A percentile compares a stretch with the other conserved stretches of the same genome.
Evolutionary conservation across 2,113 vertebrate species (phyloP).

Genomic region (Microcebus murinus): DNA sequence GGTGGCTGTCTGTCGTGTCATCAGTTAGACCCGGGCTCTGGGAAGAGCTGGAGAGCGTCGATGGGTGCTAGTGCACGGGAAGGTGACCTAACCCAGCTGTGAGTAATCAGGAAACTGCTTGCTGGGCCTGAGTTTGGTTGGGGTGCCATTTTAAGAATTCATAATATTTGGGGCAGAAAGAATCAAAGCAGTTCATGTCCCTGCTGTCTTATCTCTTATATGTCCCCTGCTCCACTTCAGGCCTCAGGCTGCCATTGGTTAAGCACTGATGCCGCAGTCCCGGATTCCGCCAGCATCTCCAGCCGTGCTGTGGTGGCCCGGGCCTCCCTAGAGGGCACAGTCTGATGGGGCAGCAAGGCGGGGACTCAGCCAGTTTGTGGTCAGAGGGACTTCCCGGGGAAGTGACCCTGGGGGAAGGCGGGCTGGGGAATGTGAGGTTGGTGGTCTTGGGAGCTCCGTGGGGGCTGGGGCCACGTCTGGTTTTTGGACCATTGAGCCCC

Average conservation of each 20-base stretch:
- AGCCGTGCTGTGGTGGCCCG: neutral
- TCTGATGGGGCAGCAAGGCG: too few relatives aligned
- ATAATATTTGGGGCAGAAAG: neutral
- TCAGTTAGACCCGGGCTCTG: neutral
- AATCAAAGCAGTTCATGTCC: neutral
- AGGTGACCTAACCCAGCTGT: neutral
- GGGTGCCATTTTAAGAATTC: neutral
- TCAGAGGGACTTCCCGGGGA: neutral
- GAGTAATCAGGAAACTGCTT: neutral
- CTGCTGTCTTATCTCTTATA: rapidly evolving
- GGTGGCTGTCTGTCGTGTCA: neutral
- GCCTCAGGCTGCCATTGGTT: neutral
- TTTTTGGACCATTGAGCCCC: neutral
- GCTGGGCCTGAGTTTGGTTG: neutral
- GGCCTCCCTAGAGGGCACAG: neutral
- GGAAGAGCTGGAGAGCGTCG: neutral
- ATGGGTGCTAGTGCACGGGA: neutral
- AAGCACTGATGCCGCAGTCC: rapidly evolving
- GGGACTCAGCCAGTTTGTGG: neutral
- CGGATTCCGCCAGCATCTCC: rapidly evolving
- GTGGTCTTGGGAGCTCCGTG: neutral
- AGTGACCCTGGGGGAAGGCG: neutral
- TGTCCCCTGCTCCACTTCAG: neutral
- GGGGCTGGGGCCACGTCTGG: rapidly evolving
- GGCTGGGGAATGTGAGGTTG: neutral